Evolutionary conservation across 2,888 invertebrate species (phyloP), one percentile per base, ranked within the genome.

Genomic region (Molorchus minor): DNA sequence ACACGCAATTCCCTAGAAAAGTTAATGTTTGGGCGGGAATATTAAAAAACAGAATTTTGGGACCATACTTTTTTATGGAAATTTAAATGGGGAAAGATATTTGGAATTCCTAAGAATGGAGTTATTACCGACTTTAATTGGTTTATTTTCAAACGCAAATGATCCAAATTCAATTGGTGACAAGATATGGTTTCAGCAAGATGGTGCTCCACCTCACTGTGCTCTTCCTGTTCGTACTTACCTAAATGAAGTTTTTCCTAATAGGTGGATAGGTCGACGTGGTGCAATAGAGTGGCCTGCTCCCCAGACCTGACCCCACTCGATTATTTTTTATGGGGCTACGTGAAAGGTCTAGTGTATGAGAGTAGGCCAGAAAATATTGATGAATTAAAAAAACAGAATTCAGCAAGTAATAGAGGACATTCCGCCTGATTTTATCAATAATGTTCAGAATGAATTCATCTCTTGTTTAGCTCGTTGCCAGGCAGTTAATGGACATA

Each of bases 301-400:
- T 21, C 19, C 15, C 7, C 35, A 35, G 35, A 35, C 15, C 35
- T 35, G 12, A 35, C 35, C 5, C 35, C 13, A 12, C 35, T 12
- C 7, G 1, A 33, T 35, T 45, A n/a, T 45, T 29, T 44, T 21
- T 29, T 45, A 29, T 3, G 25, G 45, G 45, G 45, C 25, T 25
- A 45, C 25, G 20, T 15, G 45, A 45, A 45, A 29, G 20, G 10
- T 13, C 20, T 25, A 12, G 45, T 29, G 10, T 45, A 45, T n/a
- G n/a, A 15, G 15, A 29, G 3, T 20, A 45, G 29, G 16, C 25
- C 25, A 29, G 25, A 45, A 4, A 45, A 45, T 45, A 13, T 45
- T 25, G 20, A 54, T 13, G 41, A 43, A 36, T 54, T 44, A 21
- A 17, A 19, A 54, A n/a, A n/a, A n/a, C n/a, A n/a, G n/a, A n/a